Conservation (phyloP, 2,113 vertebrate genomes). For the Tiliqua scincoides region DNA sequence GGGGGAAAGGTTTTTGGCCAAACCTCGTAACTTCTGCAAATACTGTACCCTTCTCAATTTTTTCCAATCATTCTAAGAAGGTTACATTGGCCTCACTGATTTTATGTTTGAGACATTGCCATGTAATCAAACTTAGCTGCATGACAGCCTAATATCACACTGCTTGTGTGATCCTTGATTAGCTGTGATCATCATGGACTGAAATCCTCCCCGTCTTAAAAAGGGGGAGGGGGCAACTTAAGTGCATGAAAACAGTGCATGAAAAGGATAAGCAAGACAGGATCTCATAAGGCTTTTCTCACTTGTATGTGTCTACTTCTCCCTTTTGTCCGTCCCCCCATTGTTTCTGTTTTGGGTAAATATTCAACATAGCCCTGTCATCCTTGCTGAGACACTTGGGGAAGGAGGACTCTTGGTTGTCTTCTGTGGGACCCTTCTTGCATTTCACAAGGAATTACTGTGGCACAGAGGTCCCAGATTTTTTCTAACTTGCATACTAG, state of each 20-base stretch:
- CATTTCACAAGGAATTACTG: neutral
- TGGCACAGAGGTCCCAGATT: neutral
- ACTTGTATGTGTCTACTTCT: neutral
- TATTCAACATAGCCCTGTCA: neutral
- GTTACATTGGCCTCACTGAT: neutral
- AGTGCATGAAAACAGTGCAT: too few relatives aligned
- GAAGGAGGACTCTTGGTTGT: neutral
- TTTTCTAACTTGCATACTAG: neutral
- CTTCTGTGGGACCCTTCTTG: neutral
- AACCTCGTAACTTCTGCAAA: neutral
- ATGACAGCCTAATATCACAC: neutral
- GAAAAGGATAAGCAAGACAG: neutral
- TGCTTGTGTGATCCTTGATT: neutral
- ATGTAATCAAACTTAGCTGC: neutral
- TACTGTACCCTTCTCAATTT: too few relatives aligned
- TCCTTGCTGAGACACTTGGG: neutral
- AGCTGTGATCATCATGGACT: neutral
- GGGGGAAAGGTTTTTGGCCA: neutral
- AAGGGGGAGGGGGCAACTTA: neutral
- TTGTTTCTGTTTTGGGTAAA: neutral
- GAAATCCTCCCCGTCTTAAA: neutral
- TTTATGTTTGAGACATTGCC: neutral
- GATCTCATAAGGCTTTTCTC: neutral
- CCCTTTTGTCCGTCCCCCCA: neutral
- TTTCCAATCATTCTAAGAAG: too few relatives aligned